phyloP scores from a whole-genome alignment of 1,140 invertebrate genomes.

The Nymphalis io region DNA sequence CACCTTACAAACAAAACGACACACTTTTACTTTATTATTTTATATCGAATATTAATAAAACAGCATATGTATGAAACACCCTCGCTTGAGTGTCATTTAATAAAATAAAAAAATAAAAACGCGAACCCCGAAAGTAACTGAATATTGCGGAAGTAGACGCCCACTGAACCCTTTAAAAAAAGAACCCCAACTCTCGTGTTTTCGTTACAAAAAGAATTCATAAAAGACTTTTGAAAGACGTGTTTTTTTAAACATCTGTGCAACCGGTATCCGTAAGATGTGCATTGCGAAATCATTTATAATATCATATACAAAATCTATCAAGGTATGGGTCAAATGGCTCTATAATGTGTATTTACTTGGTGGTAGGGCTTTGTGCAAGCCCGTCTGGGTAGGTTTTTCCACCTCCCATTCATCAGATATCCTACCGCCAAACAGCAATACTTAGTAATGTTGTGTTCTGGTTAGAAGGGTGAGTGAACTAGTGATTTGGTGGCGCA shows the following conservation, averaged over 20 bases:
- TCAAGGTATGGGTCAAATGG: too few species aligned
- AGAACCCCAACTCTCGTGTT: conserved; percentile 34
- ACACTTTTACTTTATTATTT: too few species aligned
- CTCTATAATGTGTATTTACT: too few species aligned
- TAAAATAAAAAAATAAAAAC: conserved; percentile 54
- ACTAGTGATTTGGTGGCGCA: too few species aligned
- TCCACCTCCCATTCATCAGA: too few species aligned
- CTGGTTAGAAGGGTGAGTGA: too few species aligned
- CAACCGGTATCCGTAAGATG: not conserved
- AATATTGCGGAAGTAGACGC: conserved; percentile 61
- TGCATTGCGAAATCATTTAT: not conserved
- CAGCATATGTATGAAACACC: conserved; percentile 48
- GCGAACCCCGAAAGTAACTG: conserved; percentile 43
- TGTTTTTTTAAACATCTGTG: conserved; percentile 2
- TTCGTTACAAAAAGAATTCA: conserved; percentile 30
- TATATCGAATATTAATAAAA: not conserved
- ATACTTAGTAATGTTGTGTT: too few species aligned
- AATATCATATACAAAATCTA: not conserved
- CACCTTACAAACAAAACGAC: too few species aligned
- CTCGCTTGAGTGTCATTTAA: conserved; percentile 56
- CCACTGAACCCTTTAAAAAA: conserved; percentile 70
- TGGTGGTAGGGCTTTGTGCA: too few species aligned
- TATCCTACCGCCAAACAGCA: too few species aligned
- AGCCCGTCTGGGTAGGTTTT: too few species aligned
- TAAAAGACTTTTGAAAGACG: conserved; percentile 5